A percentile compares a stretch with the other conserved stretches of the same genome.
Evolutionary conservation across 2,797 vertebrate genomes (phyloP).

Genomic region (Melanotaenia maccullochi): DNA sequence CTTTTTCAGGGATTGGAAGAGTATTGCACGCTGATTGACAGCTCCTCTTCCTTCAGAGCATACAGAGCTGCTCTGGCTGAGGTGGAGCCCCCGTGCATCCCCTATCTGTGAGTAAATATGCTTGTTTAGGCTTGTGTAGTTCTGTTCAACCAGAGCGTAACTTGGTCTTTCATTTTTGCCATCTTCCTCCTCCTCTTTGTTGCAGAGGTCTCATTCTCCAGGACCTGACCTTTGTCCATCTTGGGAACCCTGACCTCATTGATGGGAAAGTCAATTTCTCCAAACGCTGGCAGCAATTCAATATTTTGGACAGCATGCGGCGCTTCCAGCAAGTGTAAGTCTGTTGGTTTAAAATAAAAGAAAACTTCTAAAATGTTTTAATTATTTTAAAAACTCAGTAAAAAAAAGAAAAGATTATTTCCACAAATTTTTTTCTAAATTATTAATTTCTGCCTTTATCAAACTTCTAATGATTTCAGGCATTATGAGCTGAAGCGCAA

Average conservation of each 20-base stretch:
- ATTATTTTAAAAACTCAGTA: no score
- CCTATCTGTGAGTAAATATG: conserved; percentile 90
- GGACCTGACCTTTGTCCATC: conserved; percentile 95
- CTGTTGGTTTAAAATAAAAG: no score
- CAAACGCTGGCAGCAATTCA: conserved; percentile 97
- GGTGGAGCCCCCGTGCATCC: conserved; percentile 96
- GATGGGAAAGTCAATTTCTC: conserved; percentile 91
- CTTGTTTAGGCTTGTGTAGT: background rate
- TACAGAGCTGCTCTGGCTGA: conserved; percentile 92
- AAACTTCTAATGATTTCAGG: conserved; percentile 70
- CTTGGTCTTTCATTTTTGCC: background rate
- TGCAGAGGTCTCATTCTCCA: conserved; percentile 93
- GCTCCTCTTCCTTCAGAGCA: conserved; percentile 93
- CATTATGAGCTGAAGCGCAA: conserved; percentile 90
- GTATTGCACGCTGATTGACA: conserved; percentile 94
- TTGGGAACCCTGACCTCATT: conserved; percentile 92
- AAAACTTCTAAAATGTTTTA: no score
- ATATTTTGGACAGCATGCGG: conserved; percentile 94
- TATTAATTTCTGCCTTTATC: conserved; percentile 13
- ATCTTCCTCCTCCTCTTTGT: conserved; percentile 59
- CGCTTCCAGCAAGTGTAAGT: conserved; percentile 94
- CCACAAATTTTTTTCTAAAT: conserved; percentile 4
- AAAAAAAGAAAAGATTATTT: no score
- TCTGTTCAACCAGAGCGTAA: background rate
- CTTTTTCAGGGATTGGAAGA: conserved; percentile 88